A percentile compares a stretch with the other conserved stretches of the same genome.
phyloP scores from a whole-genome alignment of 2,888 invertebrate species.

The Epinotia demarniana region DNA sequence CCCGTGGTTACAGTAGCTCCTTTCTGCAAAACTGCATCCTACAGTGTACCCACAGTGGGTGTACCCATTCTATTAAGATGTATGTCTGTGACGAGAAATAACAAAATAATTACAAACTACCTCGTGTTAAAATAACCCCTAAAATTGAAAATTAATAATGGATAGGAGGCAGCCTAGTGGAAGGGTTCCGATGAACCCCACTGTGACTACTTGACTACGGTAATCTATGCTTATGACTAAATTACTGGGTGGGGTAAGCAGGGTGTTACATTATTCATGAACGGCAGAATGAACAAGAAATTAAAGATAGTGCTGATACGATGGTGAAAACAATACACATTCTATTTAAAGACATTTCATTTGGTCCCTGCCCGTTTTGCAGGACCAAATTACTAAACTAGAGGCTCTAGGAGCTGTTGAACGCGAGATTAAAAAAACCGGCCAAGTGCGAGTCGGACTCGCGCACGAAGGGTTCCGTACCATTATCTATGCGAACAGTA shows the following conservation, averaged over 20 bases:
- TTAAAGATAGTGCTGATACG: slow-evolving; percentile 3
- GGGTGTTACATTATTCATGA: slow-evolving; percentile 28
- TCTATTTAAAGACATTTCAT: too few relatives aligned
- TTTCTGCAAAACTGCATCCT: too few relatives aligned
- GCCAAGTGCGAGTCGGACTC: too few relatives aligned
- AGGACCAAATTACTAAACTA: too few relatives aligned
- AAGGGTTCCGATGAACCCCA: slow-evolving; percentile 32
- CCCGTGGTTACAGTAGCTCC: too few relatives aligned
- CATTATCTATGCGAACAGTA: too few relatives aligned
- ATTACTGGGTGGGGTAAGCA: slow-evolving; percentile 32
- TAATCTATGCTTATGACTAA: slow-evolving; percentile 29
- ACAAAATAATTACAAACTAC: slow-evolving; percentile 33
- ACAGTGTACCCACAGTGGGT: too few relatives aligned
- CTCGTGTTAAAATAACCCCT: slow-evolving; percentile 22
- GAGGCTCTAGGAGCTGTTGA: too few relatives aligned
- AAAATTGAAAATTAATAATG: slow-evolving; percentile 43
- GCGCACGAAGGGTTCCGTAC: too few relatives aligned
- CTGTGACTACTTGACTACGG: slow-evolving; percentile 20
- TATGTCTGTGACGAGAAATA: slow-evolving; percentile 9
- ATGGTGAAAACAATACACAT: neutral
- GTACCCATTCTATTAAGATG: too few relatives aligned
- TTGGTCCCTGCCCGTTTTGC: too few relatives aligned
- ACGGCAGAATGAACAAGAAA: slow-evolving; percentile 5
- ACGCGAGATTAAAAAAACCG: too few relatives aligned
- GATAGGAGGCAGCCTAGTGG: slow-evolving; percentile 22